These are phyloP conservation scores for Drosophila sordidapex DNA, from an alignment of 2,888 invertebrate genomes.

Conservation along the genomic window DNA sequence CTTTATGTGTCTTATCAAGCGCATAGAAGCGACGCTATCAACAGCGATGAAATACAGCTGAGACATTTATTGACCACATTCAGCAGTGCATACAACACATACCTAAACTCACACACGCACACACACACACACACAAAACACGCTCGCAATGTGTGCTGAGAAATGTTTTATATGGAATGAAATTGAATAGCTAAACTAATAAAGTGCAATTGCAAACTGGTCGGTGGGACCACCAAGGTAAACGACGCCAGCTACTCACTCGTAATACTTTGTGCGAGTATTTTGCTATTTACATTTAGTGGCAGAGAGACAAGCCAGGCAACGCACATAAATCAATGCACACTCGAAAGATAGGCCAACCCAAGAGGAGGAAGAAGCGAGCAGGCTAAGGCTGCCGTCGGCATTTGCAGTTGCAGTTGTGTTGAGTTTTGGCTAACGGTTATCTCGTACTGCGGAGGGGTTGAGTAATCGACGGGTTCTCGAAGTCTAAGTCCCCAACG, in stretches of 20 bases:
- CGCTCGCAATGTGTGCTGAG: not conserved
- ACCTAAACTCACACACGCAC: slow-evolving; percentile 2
- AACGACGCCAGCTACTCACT: slow-evolving; percentile 4
- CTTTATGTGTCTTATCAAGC: not conserved
- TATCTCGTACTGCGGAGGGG: slow-evolving; percentile 25
- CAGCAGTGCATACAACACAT: not conserved
- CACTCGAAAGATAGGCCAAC: slow-evolving; percentile 68
- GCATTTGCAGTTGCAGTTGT: slow-evolving; percentile 45
- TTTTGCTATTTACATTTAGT: slow-evolving; percentile 47
- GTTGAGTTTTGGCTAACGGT: slow-evolving; percentile 43
- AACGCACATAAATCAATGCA: slow-evolving; percentile 79
- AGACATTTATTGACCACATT: slow-evolving; percentile 19
- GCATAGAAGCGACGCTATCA: slow-evolving; percentile 7
- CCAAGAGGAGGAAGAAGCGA: not conserved
- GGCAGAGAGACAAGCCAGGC: slow-evolving; percentile 17
- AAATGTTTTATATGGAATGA: slow-evolving; percentile 33
- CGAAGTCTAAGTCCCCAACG: slow-evolving; percentile 26
- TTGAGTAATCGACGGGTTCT: slow-evolving; percentile 36
- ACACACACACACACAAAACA: slow-evolving; percentile 9
- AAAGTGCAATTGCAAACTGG: slow-evolving; percentile 66
- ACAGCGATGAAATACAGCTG: slow-evolving; percentile 9
- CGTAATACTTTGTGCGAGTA: not conserved
- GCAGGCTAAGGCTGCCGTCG: slow-evolving; percentile 18
- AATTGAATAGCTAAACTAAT: slow-evolving; percentile 81
- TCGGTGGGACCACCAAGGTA: slow-evolving; percentile 35